These are phyloP conservation scores for Sebastes baramenuke DNA, from an alignment of 2,797 vertebrate species.

Conservation along the genomic window DNA sequence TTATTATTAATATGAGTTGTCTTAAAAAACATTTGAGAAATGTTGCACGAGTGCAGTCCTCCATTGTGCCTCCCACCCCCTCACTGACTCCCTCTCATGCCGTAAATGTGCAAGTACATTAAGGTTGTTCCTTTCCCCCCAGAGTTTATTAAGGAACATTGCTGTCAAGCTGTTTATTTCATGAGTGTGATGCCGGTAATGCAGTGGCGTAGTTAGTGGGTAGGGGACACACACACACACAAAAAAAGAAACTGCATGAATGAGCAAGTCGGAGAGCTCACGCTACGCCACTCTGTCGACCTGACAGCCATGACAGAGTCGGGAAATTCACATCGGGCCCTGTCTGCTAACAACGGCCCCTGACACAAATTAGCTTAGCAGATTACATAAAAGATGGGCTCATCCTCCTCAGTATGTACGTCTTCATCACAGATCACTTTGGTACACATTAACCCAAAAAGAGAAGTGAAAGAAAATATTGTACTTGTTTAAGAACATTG, in stretches of 20 bases:
- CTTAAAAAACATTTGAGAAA: background rate
- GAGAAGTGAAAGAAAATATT: background rate
- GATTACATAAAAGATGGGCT: constrained; percentile 49
- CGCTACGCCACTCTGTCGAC: constrained; percentile 49
- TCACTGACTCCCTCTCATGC: background rate
- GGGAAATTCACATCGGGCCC: constrained; percentile 55
- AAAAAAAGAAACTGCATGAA: constrained; percentile 46
- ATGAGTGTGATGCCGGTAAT: constrained; percentile 54
- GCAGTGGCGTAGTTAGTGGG: constrained; percentile 34
- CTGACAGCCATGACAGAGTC: constrained; percentile 73
- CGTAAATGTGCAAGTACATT: background rate
- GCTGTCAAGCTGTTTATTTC: constrained; percentile 65
- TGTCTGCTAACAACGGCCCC: constrained; percentile 62
- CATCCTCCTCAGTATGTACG: background rate
- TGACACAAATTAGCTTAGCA: constrained; percentile 58
- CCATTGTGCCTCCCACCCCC: background rate
- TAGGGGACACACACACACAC: constrained; percentile 20
- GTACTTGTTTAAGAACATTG: background rate
- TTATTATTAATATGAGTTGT: background rate
- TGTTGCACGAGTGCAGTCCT: background rate
- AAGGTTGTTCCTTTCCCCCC: background rate
- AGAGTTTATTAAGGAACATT: constrained; percentile 45
- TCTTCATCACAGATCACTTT: constrained; percentile 2
- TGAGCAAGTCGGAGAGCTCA: constrained; percentile 52
- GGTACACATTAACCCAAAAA: background rate